Evolutionary conservation across 2,113 vertebrate genomes (phyloP), one percentile per base, ranked within the genome.

Genomic region (Ptychochromis oligacanthus): DNA sequence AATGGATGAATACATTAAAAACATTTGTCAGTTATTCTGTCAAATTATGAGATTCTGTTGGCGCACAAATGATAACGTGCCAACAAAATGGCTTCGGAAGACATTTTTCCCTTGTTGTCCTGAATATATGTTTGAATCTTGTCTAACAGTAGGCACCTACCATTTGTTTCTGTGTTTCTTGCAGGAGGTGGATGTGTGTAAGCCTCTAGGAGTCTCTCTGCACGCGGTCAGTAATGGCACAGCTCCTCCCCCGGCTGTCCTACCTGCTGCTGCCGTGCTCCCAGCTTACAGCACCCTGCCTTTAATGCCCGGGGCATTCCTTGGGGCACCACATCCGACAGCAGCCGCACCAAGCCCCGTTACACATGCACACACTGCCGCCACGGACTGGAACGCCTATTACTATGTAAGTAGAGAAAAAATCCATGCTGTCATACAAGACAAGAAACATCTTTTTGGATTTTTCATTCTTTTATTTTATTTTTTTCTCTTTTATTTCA

Each of bases 361-460:
- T 56, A 56, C 94, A 1, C 94, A 94, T 18, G 11, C 94, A 55
- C 94, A 94, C 77, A 77, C 91, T 7, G 70, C 93, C 1, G 75
- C 93, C 58, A 81, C 93, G 0, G 95, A 96, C 91, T 96, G 96
- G 96, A 96, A 92, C 92, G 82, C 95, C 62, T 96, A 96, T 85
- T 96, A 96, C 88, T 96, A 96, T 15, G 96, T 96, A 87, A 96
- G 96, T 95, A 24, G 5, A 40, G 31, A 54, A 17, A n/a, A 49
- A 9, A 43, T 20, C 24, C 26, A 61, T 20, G 9, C 46, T 54
- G 2, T 57, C 1, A 9, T 57, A 28, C 22, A 31, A 36, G 17
- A 12, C 36, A 38, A 43, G 5, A 34, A 62, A 58, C 11, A 49
- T 24, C 26, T 49, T 70, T 49, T 61, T 54, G 17, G 18, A 10